A percentile compares a stretch with the other conserved stretches of the same genome.
phyloP scores from a whole-genome alignment of 2,113 vertebrate genomes.

The Probosciger aterrimus region DNA sequence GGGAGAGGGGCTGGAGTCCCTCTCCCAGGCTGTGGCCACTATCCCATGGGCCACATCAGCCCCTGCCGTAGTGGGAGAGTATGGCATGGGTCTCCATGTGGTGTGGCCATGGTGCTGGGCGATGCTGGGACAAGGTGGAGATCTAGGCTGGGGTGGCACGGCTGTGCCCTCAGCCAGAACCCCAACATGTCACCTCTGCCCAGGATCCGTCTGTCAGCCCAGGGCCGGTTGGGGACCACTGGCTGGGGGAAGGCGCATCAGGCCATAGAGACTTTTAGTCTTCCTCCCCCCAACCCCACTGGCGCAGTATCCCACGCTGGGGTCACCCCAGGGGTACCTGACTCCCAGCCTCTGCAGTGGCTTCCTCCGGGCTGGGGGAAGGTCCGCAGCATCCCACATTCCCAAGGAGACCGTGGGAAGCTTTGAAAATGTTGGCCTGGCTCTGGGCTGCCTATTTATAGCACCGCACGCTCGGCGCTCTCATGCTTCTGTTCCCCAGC shows the following conservation, averaged over 20 bases:
- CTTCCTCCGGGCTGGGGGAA: slow-evolving; percentile 39
- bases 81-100: rapidly evolving
- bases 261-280: not conserved
- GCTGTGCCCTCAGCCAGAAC: not conserved
- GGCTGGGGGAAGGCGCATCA: not conserved
- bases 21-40: not conserved
- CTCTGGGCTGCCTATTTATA: slow-evolving; percentile 85
- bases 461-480: slow-evolving; percentile 59
- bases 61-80: not conserved
- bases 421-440: slow-evolving; percentile 69
- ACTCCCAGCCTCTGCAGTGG: slow-evolving; percentile 4
- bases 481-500: slow-evolving; percentile 75
- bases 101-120: rapidly evolving
- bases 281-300: not conserved
- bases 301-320: not conserved
- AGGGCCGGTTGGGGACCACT: not conserved
- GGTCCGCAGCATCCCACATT: slow-evolving; percentile 67
- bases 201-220: not conserved
- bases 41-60: not conserved
- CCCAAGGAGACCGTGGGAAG: slow-evolving; percentile 78
- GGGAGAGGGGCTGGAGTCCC: not conserved
- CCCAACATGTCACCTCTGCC: not conserved
- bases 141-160: not conserved
- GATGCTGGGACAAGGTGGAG: rapidly evolving
- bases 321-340: slow-evolving; percentile 62